Base-by-base conservation (phyloP, 2,113 vertebrate species). In the Syngnathus typhle region DNA sequence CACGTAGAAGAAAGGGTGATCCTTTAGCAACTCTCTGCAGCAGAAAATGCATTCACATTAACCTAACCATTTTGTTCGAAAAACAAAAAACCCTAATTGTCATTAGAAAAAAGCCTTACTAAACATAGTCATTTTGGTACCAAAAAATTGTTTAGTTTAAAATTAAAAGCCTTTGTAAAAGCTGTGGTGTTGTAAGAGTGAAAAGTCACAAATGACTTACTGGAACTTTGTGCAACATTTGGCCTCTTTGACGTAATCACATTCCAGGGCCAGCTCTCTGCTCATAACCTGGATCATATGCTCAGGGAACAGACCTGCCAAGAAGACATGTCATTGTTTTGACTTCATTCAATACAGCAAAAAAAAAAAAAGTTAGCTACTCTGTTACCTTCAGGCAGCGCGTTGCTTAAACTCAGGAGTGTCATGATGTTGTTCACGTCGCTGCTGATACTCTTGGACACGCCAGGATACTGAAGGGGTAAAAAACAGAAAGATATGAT, bases 401-500 rank as follows among this genome's bases (percentile, higher is more conserved):
- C 90, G 65, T 98, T 98, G 88, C 96, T 98, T 92, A 98, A 94
- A 76, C 88, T 95, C 72, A 98, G 90, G 73, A 96, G 93, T 0
- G 95, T 76, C 94, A 98, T 96, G 78, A 98, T 85, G 81, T 98
- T 98, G 85, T 92, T 95, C 67, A 98, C 95, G 0, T 98, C 96
- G n/a, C 96, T 98, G 89, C 90, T 89, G 87, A 98, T 98, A 83
- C 96, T 98, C 88, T 98, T 94, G 65, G 95, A 95, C 0, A 98
- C 94, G 2, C 88, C 90, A 1, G 90, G 90, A 64, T 91, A 91
- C 90, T 91, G 77, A 3, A 7, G 72, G 72, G 37, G 68, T 6
- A 1, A 71, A 65, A 32, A 13, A 12, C 8, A 27, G 27, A 23
- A 55, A 39, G 3, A 2, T 37, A 12, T 3, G 36, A 27, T 18